Evolutionary conservation across 2,797 vertebrate species (phyloP).

Genomic region (Thaleichthys pacificus): DNA sequence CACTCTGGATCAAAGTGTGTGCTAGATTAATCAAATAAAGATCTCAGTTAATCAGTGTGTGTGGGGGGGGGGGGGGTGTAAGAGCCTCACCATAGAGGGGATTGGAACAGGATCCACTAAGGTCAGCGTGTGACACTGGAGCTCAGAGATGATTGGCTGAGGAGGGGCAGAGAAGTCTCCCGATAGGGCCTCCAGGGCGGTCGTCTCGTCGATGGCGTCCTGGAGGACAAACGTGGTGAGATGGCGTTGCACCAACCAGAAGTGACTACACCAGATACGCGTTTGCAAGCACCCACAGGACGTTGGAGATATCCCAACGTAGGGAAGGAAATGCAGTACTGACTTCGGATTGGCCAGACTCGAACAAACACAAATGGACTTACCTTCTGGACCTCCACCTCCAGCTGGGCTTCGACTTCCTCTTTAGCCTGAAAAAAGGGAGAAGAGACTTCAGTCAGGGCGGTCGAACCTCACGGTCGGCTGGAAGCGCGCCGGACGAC

Average conservation of each 20-base stretch:
- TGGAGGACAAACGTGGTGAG: slow-evolving; percentile 11
- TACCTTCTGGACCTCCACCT: slow-evolving; percentile 34
- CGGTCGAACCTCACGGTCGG: neutral
- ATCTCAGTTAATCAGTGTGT: neutral
- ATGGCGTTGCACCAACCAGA: too few species aligned
- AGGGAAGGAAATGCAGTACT: too few species aligned
- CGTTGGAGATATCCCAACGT: neutral
- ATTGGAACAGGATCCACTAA: slow-evolving; percentile 46
- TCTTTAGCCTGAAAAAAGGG: slow-evolving; percentile 32
- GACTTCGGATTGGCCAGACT: too few species aligned
- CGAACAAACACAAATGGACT: too few species aligned
- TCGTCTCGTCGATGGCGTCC: slow-evolving; percentile 40
- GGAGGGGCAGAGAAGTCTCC: slow-evolving; percentile 24
- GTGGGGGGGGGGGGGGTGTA: neutral
- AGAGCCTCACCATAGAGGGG: slow-evolving; percentile 38
- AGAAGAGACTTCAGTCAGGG: neutral
- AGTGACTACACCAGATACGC: neutral
- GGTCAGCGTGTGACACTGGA: slow-evolving; percentile 56
- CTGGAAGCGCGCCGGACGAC: too few species aligned
- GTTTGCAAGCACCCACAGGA: neutral
- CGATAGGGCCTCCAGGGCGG: slow-evolving; percentile 31
- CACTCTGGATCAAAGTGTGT: neutral
- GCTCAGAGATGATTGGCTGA: slow-evolving; percentile 42
- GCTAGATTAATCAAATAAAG: neutral
- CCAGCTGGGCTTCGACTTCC: slow-evolving; percentile 19